Evolutionary conservation across 2,888 invertebrate genomes (phyloP).

Genomic region (Muschampia plurimacula): DNA sequence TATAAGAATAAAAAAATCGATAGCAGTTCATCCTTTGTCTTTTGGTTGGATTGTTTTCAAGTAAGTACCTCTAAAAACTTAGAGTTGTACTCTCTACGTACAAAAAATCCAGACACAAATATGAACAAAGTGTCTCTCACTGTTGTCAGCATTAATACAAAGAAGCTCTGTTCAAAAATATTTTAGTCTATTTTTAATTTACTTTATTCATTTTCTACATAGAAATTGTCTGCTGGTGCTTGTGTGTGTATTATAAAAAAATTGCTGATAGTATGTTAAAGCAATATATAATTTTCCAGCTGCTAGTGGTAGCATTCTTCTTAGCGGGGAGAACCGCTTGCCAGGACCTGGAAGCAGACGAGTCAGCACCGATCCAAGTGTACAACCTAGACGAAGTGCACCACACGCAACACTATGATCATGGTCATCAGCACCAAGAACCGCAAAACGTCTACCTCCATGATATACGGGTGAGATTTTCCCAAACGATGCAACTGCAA

Average conservation of each 20-base stretch:
- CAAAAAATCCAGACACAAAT: too few relatives aligned
- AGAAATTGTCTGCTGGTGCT: background rate
- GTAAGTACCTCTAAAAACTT: too few relatives aligned
- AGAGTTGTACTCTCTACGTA: too few relatives aligned
- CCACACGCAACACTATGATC: slow-evolving; percentile 20
- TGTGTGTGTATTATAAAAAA: background rate
- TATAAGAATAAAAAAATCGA: too few relatives aligned
- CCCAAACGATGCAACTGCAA: background rate
- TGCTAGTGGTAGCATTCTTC: slow-evolving; percentile 30
- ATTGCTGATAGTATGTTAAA: background rate
- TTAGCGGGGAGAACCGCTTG: slow-evolving; percentile 28
- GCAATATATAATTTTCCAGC: slow-evolving; percentile 15
- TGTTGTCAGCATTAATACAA: too few relatives aligned
- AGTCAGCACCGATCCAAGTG: slow-evolving; percentile 30
- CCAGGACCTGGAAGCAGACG: slow-evolving; percentile 33
- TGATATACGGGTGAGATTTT: slow-evolving; percentile 12
- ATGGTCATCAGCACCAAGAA: slow-evolving; percentile 17
- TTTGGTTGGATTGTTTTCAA: too few relatives aligned
- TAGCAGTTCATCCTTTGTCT: too few relatives aligned
- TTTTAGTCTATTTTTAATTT: too few relatives aligned
- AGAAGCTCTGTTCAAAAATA: too few relatives aligned
- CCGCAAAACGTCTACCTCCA: slow-evolving; percentile 31
- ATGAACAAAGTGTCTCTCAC: too few relatives aligned
- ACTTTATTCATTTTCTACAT: background rate
- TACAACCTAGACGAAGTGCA: slow-evolving; percentile 30